phyloP scores from a whole-genome alignment of 2,113 vertebrate species.

The Chascanopsetta lugubris region DNA sequence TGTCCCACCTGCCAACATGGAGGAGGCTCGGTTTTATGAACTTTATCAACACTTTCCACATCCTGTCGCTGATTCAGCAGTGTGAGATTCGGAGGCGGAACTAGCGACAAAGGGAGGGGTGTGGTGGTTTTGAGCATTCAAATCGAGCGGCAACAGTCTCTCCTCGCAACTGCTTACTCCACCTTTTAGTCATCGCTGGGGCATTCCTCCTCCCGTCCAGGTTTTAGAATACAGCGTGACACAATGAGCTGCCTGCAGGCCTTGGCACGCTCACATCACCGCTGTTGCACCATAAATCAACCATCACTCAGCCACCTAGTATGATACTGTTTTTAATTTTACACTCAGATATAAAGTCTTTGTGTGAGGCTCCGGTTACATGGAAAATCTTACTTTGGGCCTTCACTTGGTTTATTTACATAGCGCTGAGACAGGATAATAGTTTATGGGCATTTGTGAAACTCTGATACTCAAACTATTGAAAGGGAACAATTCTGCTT shows the following conservation, averaged over 20 bases:
- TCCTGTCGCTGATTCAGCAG: neutral
- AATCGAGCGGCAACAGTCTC: neutral
- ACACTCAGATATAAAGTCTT: slow-evolving; percentile 16
- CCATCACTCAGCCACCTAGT: slow-evolving; percentile 33
- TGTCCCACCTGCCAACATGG: neutral
- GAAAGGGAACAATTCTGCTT: neutral
- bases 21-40: neutral
- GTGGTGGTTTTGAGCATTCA: neutral
- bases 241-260: slow-evolving; percentile 31
- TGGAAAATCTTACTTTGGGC: slow-evolving; percentile 37
- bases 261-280: slow-evolving; percentile 25
- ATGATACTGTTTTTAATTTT: slow-evolving; percentile 41
- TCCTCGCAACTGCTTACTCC: neutral
- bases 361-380: slow-evolving; percentile 36
- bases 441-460: neutral
- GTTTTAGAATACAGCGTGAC: slow-evolving; percentile 27
- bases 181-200: slow-evolving; percentile 15
- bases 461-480: neutral
- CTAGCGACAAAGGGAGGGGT: neutral
- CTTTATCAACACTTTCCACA: too few relatives aligned
- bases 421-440: slow-evolving; percentile 7
- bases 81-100: neutral
- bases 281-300: slow-evolving; percentile 44
- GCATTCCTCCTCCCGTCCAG: slow-evolving; percentile 15
- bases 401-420: slow-evolving; percentile 24